Evolutionary conservation across 2,797 vertebrate genomes (phyloP).

Genomic region (Melanotaenia boesemani): DNA sequence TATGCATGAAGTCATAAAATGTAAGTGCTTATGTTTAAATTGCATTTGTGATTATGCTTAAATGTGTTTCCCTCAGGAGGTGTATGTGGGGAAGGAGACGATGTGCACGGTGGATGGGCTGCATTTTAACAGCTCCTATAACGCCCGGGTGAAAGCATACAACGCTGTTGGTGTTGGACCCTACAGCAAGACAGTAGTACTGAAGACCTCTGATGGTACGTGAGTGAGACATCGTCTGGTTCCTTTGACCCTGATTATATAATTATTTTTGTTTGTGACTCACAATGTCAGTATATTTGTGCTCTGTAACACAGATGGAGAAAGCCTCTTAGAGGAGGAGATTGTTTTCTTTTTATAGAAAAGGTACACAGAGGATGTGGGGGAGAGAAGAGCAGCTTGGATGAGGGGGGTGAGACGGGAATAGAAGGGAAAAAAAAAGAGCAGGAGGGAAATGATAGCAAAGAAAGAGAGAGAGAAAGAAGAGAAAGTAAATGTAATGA

Average conservation of each 20-base stretch:
- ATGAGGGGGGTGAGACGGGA: not conserved
- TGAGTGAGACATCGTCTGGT: not conserved
- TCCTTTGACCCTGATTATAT: not conserved
- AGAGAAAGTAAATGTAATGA: no score
- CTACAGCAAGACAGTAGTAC: constrained; percentile 96
- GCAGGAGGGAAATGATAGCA: not conserved
- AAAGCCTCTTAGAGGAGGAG: not conserved
- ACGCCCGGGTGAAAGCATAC: constrained; percentile 96
- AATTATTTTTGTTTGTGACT: not conserved
- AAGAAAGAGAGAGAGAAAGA: not conserved
- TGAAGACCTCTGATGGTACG: constrained; percentile 96
- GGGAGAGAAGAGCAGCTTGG: not conserved
- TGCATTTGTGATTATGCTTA: constrained; percentile 9
- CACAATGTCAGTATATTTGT: not conserved
- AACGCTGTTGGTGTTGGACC: constrained; percentile 91
- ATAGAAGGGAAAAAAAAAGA: no score
- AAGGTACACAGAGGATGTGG: not conserved
- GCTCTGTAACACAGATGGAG: not conserved
- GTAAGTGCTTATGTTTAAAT: constrained; percentile 2
- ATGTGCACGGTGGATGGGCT: constrained; percentile 98
- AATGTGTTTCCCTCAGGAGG: constrained; percentile 85
- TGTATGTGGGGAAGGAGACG: constrained; percentile 97
- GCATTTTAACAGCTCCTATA: constrained; percentile 98
- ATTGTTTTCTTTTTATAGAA: not conserved
- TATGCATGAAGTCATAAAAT: not conserved